phyloP scores from a whole-genome alignment of 2,888 invertebrate genomes.

The Eristalis tenax region DNA sequence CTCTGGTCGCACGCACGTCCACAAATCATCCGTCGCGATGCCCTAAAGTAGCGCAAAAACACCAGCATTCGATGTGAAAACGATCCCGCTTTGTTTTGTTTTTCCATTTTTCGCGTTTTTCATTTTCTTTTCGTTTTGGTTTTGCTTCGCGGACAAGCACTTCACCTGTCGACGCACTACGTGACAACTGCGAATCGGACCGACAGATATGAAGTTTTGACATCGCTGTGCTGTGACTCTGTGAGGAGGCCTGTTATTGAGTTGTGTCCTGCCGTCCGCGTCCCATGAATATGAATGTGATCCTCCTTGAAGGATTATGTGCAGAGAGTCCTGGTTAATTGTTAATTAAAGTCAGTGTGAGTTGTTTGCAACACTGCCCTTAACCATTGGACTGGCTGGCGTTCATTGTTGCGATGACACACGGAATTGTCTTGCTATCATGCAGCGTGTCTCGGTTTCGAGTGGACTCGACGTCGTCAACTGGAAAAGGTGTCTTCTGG shows the following conservation, averaged over 20 bases:
- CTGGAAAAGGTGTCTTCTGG: slow-evolving; percentile 59
- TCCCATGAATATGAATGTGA: slow-evolving; percentile 32
- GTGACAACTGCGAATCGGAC: slow-evolving; percentile 51
- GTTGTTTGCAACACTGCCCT: slow-evolving; percentile 42
- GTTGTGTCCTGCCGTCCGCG: slow-evolving; percentile 31
- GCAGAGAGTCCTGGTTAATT: slow-evolving; percentile 51
- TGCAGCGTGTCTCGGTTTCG: slow-evolving; percentile 49
- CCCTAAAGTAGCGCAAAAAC: slow-evolving; percentile 12
- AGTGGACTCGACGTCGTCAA: neutral
- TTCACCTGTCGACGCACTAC: slow-evolving; percentile 26
- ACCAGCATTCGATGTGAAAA: slow-evolving; percentile 1
- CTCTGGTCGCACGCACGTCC: slow-evolving; percentile 49
- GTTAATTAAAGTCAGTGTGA: slow-evolving; percentile 67
- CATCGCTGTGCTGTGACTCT: slow-evolving; percentile 9
- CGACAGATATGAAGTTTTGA: slow-evolving; percentile 33
- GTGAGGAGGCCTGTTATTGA: slow-evolving; percentile 35
- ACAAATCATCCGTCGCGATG: slow-evolving; percentile 53
- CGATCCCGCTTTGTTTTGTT: slow-evolving; percentile 5
- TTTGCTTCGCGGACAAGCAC: slow-evolving; percentile 9
- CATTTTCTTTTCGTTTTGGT: slow-evolving; percentile 4
- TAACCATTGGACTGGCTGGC: slow-evolving; percentile 9
- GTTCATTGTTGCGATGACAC: slow-evolving; percentile 41
- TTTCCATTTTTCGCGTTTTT: no score
- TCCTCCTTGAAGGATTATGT: slow-evolving; percentile 60
- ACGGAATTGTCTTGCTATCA: slow-evolving; percentile 41